Percentiles rank a stretch among this genome's conserved stretches.
phyloP scores from a whole-genome alignment of 2,113 vertebrate genomes.

The Amblyornis subalaris region DNA sequence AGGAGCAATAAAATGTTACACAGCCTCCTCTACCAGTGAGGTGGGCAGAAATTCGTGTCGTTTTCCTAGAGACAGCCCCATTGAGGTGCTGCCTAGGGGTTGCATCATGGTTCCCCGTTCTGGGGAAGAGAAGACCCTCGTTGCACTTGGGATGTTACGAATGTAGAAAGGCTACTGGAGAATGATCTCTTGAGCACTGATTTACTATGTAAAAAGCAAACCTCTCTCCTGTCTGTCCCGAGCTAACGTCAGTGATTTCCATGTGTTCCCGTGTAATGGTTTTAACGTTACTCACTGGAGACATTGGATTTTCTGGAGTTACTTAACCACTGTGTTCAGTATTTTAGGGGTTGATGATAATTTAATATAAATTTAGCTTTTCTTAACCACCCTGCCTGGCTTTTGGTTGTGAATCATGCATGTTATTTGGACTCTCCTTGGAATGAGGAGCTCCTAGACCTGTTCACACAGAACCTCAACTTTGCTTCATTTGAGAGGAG shows the following conservation, averaged over 20 bases:
- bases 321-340: conserved; percentile 95
- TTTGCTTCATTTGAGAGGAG: background rate
- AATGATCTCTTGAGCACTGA: conserved; percentile 79
- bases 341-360: conserved; percentile 82
- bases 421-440: background rate
- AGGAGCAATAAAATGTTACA: background rate
- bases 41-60: background rate
- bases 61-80: background rate
- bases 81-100: background rate
- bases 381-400: conserved; percentile 72
- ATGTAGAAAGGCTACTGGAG: conserved; percentile 76
- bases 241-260: conserved; percentile 72
- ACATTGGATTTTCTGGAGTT: conserved; percentile 86
- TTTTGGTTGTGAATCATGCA: conserved; percentile 67
- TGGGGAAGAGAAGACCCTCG: conserved; percentile 29
- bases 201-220: conserved; percentile 82
- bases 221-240: conserved; percentile 70
- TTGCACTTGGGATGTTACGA: conserved; percentile 77
- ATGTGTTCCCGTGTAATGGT: conserved; percentile 74
- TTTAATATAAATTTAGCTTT: conserved; percentile 87
- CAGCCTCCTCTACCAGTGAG: background rate
- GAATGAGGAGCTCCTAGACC: background rate
- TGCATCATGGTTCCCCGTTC: background rate
- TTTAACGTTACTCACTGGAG: conserved; percentile 94
- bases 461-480: background rate